phyloP scores from a whole-genome alignment of 2,113 vertebrate genomes.

The Uria aalge region DNA sequence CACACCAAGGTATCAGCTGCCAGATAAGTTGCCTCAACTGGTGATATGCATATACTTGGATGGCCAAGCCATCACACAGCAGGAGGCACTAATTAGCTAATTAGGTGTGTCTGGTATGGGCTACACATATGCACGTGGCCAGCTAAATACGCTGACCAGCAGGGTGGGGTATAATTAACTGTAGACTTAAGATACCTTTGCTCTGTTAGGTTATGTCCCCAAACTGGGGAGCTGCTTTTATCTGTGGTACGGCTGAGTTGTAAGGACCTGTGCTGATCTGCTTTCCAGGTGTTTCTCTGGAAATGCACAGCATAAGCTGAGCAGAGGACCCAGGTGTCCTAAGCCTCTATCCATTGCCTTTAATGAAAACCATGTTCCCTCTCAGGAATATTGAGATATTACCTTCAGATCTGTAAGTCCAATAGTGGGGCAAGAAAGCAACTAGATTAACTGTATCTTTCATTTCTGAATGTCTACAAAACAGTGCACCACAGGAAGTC shows the following conservation, averaged over 20 bases:
- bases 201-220: neutral
- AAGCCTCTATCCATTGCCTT: neutral
- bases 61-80: neutral
- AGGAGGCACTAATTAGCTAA: neutral
- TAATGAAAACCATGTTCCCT: neutral
- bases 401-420: neutral
- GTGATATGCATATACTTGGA: neutral
- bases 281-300: neutral
- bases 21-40: neutral
- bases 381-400: neutral
- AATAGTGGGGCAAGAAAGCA: neutral
- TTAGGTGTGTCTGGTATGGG: neutral
- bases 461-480: neutral
- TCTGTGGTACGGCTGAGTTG: neutral
- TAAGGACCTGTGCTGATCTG: neutral
- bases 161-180: neutral
- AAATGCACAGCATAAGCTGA: neutral
- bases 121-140: neutral
- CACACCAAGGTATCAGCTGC: neutral
- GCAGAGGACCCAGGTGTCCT: neutral
- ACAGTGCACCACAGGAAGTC: neutral
- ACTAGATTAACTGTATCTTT: neutral
- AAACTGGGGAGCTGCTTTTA: neutral
- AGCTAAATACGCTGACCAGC: neutral
- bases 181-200: neutral